Evolutionary conservation across 2,113 vertebrate species (phyloP), one percentile per base, ranked within the genome.

Genomic region (Brachypodius melanocephalos): DNA sequence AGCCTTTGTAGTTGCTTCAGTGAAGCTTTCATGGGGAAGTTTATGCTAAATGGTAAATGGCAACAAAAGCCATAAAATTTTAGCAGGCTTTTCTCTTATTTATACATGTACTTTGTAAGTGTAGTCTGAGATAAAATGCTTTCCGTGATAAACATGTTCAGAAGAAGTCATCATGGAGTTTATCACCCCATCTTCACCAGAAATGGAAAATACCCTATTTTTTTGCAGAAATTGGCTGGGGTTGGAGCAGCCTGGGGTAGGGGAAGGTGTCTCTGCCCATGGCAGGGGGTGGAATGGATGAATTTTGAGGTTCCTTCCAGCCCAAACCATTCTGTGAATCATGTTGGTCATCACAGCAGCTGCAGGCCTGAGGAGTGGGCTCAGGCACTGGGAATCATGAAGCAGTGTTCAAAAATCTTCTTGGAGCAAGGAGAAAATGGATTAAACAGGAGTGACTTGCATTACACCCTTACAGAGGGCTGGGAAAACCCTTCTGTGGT

Each of bases 31-130:
- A 17, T 15, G 57, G 72, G 61, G 72, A 87, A 67, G 75, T 76
- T 95, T 91, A 83, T 94, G 74, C 85, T 84, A 83, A 57, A 88
- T 63, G 57, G 89, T 43, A 88, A 85, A 96, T 48, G 89, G 89
- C 89, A 95, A 77, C 78, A 85, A 36, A 87, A 95, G 71, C 19
- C 14, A 20, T 96, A 88, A 95, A 94, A 74, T 58, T 72, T 89
- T 62, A 95, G 87, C 48, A 95, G 81, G 59, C 88, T 43, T 86
- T 93, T 93, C 58, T 94, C 82, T 92, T 93, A 28, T 91, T 94
- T 93, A 92, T 94, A 83, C 54, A 29, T 18, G 5, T 24, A 28
- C 78, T 96, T 81, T 52, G 3, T 17, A 26, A 88, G 67, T 61
- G 79, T 54, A 52, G 85, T 83, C 85, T 66, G 42, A 90, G 93